Conservation (phyloP, 2,797 vertebrate genomes). For the Enteromius treurensis region DNA sequence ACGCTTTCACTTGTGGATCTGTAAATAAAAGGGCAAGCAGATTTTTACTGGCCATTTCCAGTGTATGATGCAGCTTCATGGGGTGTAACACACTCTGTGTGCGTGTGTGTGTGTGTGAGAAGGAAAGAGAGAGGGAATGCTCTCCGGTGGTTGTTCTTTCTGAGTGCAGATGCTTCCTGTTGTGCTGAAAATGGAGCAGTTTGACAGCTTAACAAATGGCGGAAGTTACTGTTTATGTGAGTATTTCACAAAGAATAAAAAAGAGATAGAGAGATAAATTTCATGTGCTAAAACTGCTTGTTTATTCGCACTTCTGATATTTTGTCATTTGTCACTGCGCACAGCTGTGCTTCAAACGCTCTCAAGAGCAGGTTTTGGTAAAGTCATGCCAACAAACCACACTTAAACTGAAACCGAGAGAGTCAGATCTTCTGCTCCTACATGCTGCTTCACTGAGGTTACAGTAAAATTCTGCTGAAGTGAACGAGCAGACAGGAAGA, state of each 20-base stretch:
- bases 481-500: conserved; percentile 3
- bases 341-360: background rate
- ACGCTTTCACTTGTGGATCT: background rate
- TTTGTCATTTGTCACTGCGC: background rate
- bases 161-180: conserved; percentile 56
- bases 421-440: background rate
- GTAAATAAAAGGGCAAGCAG: background rate
- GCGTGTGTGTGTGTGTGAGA: background rate
- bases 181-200: conserved; percentile 34
- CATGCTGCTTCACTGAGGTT: background rate
- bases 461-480: background rate
- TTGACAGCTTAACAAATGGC: conserved; percentile 40
- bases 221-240: conserved; percentile 33
- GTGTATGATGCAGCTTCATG: background rate
- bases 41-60: background rate
- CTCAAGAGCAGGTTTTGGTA: too few relatives aligned
- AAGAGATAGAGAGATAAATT: background rate
- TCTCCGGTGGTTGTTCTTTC: conserved; percentile 25
- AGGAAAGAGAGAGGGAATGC: background rate
- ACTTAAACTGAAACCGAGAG: background rate
- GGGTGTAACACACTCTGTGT: background rate
- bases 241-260: background rate
- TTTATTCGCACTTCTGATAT: background rate
- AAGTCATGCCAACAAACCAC: background rate
- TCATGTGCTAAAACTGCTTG: background rate